phyloP scores from a whole-genome alignment of 2,113 vertebrate species.

The Crotalus viridis region DNA sequence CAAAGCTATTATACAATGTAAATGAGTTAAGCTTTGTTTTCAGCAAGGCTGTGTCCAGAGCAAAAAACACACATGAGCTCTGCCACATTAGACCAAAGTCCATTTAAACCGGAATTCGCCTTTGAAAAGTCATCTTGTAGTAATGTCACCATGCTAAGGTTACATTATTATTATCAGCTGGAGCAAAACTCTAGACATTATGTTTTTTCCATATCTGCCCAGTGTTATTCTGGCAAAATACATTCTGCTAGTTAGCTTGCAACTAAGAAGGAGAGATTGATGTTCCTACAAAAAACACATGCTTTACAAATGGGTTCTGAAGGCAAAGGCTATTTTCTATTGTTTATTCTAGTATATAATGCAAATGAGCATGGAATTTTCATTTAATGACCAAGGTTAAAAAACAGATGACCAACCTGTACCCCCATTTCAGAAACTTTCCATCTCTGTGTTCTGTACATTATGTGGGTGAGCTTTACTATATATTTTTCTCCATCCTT shows the following conservation, averaged over 20 bases:
- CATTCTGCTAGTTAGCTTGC: neutral
- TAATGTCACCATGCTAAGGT: neutral
- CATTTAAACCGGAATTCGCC: neutral
- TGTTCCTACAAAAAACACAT: neutral
- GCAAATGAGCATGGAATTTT: neutral
- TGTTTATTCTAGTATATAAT: neutral
- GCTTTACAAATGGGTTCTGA: no score
- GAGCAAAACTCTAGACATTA: neutral
- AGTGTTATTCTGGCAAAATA: neutral
- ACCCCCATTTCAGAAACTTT: neutral
- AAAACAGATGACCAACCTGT: neutral
- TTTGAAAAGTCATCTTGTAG: neutral
- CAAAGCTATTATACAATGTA: fast-evolving
- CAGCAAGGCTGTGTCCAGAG: neutral
- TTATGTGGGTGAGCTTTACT: neutral
- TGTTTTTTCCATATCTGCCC: neutral
- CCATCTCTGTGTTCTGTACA: neutral
- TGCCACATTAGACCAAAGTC: neutral
- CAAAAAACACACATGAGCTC: neutral
- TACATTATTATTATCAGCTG: neutral
- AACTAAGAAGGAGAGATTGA: neutral
- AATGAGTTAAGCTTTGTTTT: neutral
- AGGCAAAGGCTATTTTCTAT: neutral
- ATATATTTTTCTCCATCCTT: neutral
- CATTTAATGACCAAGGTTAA: neutral